A percentile compares a stretch with the other conserved stretches of the same genome.
Conservation (phyloP, 2,113 vertebrate genomes). For the Engystomops pustulosus region DNA sequence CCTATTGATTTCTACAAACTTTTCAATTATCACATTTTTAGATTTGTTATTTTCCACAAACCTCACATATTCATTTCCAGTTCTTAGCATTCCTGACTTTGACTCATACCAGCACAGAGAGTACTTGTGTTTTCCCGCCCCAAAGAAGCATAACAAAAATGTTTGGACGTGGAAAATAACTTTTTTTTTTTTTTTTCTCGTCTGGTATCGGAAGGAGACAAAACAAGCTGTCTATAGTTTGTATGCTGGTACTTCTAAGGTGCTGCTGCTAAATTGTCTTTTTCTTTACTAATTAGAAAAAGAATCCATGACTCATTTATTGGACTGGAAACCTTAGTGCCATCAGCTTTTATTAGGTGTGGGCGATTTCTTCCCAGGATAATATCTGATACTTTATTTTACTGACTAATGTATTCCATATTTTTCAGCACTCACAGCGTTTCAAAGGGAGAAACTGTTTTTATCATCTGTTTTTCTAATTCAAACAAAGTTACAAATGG, state of each 20-base stretch:
- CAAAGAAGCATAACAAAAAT: not conserved
- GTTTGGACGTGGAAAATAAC: not conserved
- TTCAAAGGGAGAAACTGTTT: conserved; percentile 37
- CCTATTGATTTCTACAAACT: too few relatives aligned
- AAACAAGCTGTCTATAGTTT: not conserved
- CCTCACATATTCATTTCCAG: not conserved
- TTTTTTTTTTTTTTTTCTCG: not conserved
- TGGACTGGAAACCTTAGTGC: conserved; percentile 63
- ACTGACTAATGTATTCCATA: conserved; percentile 62
- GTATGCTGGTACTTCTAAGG: conserved; percentile 47
- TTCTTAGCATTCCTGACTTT: conserved; percentile 4
- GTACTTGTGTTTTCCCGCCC: not conserved
- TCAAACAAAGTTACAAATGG: conserved; percentile 52
- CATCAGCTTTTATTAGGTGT: conserved; percentile 64
- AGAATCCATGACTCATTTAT: conserved; percentile 60
- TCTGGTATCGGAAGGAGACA: not conserved
- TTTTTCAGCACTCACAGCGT: conserved; percentile 57
- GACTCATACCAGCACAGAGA: not conserved
- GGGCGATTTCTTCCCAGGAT: conserved; percentile 53
- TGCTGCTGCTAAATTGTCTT: conserved; percentile 58
- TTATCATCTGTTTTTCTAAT: conserved; percentile 55
- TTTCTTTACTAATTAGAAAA: conserved; percentile 48
- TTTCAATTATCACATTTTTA: not conserved
- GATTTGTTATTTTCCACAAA: not conserved
- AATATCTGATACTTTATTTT: conserved; percentile 65